Evolutionary conservation across 2,797 vertebrate genomes (phyloP).

Genomic region (Macropodus opercularis): DNA sequence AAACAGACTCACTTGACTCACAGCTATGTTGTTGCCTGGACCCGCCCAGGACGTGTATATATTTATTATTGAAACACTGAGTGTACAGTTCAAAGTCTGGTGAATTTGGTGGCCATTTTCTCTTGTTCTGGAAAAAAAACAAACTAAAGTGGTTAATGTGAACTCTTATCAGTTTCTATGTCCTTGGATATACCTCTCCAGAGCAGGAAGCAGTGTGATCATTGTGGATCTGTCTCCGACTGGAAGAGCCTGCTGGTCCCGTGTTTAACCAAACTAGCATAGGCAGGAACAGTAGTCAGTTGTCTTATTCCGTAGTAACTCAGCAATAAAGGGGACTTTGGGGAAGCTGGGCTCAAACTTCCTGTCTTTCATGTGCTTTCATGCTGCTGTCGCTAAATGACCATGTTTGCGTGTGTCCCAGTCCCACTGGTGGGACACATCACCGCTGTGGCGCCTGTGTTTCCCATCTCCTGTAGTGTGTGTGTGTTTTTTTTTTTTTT

Average conservation of each 20-base stretch:
- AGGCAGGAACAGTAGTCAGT: constrained; percentile 72
- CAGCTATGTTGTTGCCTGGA: constrained; percentile 66
- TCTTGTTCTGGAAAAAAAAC: constrained; percentile 58
- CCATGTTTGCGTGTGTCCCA: constrained; percentile 53
- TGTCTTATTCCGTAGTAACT: constrained; percentile 82
- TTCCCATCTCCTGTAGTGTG: constrained; percentile 44
- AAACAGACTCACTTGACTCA: constrained; percentile 62
- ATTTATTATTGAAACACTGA: constrained; percentile 79
- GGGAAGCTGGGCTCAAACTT: constrained; percentile 55
- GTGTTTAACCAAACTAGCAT: constrained; percentile 77
- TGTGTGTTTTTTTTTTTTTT: too few species aligned
- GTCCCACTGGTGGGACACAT: constrained; percentile 37
- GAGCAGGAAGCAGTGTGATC: constrained; percentile 73
- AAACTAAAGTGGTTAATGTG: constrained; percentile 72
- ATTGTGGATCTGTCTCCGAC: constrained; percentile 69
- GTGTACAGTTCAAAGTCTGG: constrained; percentile 79
- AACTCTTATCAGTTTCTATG: constrained; percentile 79
- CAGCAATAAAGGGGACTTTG: constrained; percentile 81
- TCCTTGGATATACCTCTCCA: constrained; percentile 84
- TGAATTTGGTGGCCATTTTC: constrained; percentile 75
- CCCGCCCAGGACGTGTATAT: constrained; percentile 79
- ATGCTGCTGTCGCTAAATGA: constrained; percentile 69
- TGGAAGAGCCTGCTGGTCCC: constrained; percentile 72
- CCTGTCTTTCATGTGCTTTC: constrained; percentile 68
- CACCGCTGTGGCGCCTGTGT: constrained; percentile 36